phyloP scores from a whole-genome alignment of 1,140 invertebrate species.

The Scaptomyza graminum region DNA sequence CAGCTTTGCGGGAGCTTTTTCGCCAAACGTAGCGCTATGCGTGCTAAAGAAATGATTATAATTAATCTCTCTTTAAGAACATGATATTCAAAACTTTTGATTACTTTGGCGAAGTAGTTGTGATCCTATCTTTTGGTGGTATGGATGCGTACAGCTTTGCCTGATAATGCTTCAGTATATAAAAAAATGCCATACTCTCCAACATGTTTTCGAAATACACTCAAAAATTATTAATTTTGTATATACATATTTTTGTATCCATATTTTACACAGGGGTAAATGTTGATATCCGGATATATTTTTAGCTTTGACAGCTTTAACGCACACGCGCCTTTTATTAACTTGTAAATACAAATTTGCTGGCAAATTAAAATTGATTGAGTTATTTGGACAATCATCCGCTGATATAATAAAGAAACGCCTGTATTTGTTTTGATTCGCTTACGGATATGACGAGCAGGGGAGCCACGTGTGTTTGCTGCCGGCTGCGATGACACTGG shows the following conservation, averaged over 20 bases:
- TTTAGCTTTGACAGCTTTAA: not conserved
- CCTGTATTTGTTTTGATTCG: conserved; percentile 82
- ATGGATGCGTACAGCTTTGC: too few species aligned
- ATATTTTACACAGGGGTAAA: not conserved
- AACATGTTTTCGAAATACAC: too few species aligned
- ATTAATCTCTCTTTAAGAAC: conserved; percentile 7
- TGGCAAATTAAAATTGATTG: conserved; percentile 45
- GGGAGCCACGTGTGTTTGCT: conserved; percentile 39
- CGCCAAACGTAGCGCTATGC: conserved; percentile 2
- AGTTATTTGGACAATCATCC: conserved; percentile 44
- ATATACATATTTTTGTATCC: too few species aligned
- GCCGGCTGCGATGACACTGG: conserved; percentile 43
- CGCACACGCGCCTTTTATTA: conserved; percentile 17
- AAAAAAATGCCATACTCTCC: too few species aligned
- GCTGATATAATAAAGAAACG: conserved; percentile 78
- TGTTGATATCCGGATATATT: not conserved
- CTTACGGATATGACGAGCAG: conserved; percentile 72
- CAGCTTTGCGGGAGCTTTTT: conserved; percentile 54
- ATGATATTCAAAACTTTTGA: conserved; percentile 24
- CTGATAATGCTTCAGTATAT: too few species aligned
- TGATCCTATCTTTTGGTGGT: too few species aligned
- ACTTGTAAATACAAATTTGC: conserved; percentile 8
- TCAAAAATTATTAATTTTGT: not conserved
- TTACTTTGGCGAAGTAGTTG: conserved; percentile 5
- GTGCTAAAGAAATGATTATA: conserved; percentile 2